Conservation (phyloP, 2,797 vertebrate genomes). For the Microctenopoma stevenorrisi region DNA sequence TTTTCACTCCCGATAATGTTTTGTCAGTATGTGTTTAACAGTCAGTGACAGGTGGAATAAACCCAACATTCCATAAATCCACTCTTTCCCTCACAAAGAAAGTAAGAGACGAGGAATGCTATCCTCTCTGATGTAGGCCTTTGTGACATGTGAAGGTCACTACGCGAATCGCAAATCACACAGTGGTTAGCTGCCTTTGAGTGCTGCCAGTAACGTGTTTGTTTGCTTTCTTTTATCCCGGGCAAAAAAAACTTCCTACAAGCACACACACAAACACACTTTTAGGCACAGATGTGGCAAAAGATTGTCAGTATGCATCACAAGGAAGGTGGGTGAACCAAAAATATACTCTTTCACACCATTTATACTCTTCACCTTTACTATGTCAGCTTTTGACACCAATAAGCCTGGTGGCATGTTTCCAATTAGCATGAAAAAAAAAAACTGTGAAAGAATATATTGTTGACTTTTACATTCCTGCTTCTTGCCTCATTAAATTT, state of each 20-base stretch:
- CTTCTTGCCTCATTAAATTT: conserved; percentile 46
- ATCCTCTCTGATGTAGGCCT: conserved; percentile 50
- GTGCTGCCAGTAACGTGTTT: conserved; percentile 53
- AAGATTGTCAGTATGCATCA: conserved; percentile 36
- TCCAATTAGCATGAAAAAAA: conserved; percentile 44
- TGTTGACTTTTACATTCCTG: conserved; percentile 33
- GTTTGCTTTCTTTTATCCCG: conserved; percentile 36
- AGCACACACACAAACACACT: conserved; percentile 22
- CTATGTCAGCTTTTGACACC: conserved; percentile 48
- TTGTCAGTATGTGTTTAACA: conserved; percentile 37
- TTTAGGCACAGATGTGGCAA: conserved; percentile 39
- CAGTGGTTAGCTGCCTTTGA: conserved; percentile 46
- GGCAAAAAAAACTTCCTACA: conserved; percentile 19
- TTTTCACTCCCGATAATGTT: no score
- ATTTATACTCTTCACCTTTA: conserved; percentile 56
- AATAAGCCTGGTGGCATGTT: conserved; percentile 28
- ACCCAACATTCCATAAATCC: conserved; percentile 25
- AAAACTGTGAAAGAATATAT: conserved; percentile 41
- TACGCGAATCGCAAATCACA: conserved; percentile 49
- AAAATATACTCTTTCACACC: conserved; percentile 27
- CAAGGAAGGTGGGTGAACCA: conserved; percentile 43
- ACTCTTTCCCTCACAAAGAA: not conserved
- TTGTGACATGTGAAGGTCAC: conserved; percentile 67
- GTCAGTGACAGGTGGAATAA: conserved; percentile 39
- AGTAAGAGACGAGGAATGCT: conserved; percentile 1